phyloP scores from a whole-genome alignment of 2,113 vertebrate genomes.

The Pipra filicauda region DNA sequence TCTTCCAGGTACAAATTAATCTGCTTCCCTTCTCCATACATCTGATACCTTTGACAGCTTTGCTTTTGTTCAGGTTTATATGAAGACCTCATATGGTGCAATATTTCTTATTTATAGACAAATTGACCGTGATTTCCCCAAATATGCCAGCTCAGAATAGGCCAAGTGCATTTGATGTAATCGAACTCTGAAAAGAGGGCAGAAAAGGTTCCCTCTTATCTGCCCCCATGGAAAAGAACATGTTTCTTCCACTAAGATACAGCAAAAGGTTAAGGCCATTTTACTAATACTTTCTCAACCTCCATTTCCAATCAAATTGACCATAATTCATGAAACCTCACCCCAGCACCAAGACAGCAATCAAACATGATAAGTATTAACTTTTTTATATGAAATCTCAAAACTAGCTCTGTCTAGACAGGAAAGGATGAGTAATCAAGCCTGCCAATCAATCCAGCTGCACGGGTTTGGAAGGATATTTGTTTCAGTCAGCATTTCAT shows the following conservation, averaged over 20 bases:
- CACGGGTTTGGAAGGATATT: conserved; percentile 1
- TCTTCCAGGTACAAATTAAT: background rate
- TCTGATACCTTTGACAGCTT: background rate
- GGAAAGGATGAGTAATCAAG: conserved; percentile 64
- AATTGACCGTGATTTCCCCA: background rate
- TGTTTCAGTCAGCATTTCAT: conserved; percentile 37
- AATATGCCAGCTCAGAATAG: background rate
- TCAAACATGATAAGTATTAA: conserved; percentile 13
- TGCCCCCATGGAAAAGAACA: background rate
- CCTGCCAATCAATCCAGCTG: conserved; percentile 28
- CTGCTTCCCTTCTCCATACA: background rate
- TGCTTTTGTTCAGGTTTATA: background rate
- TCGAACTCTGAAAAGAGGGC: background rate
- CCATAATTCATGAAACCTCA: background rate
- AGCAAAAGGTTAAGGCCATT: background rate
- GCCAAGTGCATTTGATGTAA: background rate
- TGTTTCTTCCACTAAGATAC: background rate
- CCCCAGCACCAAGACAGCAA: background rate
- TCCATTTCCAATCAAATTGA: background rate
- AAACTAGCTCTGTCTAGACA: conserved; percentile 60
- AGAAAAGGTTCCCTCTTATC: background rate
- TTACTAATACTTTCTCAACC: background rate
- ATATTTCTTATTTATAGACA: background rate
- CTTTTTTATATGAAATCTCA: background rate
- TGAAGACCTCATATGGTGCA: background rate